Conservation (phyloP, 2,797 vertebrate species). For the Antennarius maculatus region DNA sequence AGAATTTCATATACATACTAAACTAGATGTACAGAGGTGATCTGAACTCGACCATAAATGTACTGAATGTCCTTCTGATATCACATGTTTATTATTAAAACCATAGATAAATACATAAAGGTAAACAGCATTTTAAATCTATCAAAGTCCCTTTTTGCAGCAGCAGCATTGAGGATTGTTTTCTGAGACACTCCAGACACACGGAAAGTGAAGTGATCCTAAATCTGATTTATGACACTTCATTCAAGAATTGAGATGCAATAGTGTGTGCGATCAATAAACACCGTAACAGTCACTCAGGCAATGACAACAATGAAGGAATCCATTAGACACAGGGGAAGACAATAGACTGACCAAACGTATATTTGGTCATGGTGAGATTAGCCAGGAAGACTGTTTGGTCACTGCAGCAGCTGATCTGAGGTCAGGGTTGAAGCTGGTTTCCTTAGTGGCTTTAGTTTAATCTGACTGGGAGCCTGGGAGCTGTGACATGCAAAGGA, state of each 20-base stretch:
- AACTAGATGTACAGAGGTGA: too few species aligned
- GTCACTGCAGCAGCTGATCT: constrained; percentile 10
- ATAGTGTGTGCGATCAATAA: background rate
- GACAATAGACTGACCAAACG: background rate
- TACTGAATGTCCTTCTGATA: too few species aligned
- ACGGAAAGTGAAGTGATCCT: constrained; percentile 1
- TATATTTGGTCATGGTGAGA: constrained; percentile 2
- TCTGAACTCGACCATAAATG: too few species aligned
- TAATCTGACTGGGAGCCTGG: constrained; percentile 26
- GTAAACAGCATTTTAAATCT: too few species aligned
- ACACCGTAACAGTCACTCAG: too few species aligned
- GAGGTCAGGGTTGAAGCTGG: constrained; percentile 15
- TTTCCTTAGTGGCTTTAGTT: constrained; percentile 28
- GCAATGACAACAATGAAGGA: too few species aligned
- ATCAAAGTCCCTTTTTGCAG: too few species aligned
- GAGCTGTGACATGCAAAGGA: background rate
- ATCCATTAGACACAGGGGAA: too few species aligned
- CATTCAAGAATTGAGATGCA: constrained; percentile 27
- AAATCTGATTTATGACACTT: constrained; percentile 19
- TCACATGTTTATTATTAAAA: too few species aligned
- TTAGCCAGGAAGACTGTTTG: constrained; percentile 9
- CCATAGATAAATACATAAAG: too few species aligned
- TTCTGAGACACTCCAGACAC: background rate
- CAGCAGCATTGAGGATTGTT: background rate
- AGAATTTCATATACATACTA: too few species aligned